phyloP scores from a whole-genome alignment of 2,113 vertebrate genomes.

The Parus major region DNA sequence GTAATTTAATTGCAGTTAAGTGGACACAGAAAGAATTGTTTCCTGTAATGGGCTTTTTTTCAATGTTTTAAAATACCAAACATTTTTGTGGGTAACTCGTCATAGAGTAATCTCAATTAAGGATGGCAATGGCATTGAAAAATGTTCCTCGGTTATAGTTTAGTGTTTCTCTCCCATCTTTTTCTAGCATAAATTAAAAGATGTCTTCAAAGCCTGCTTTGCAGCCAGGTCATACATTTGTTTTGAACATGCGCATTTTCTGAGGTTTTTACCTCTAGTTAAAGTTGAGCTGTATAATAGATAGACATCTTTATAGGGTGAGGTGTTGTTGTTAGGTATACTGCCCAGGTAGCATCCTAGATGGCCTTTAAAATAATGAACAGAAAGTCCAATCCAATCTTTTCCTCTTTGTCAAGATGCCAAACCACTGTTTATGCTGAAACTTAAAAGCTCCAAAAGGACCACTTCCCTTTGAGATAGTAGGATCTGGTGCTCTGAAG shows the following conservation, averaged over 20 bases:
- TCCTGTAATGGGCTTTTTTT: not conserved
- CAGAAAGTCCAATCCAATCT: not conserved
- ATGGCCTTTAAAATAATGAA: slow-evolving; percentile 9
- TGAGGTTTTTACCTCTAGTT: not conserved
- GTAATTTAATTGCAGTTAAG: slow-evolving; percentile 54
- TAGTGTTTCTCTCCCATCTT: not conserved
- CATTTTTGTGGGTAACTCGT: not conserved
- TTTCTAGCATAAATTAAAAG: slow-evolving; percentile 3
- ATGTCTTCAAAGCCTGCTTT: not conserved
- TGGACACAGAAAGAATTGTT: not conserved
- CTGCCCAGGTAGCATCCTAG: not conserved
- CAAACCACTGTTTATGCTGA: not conserved
- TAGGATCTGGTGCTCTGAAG: not conserved
- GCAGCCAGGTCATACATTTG: not conserved
- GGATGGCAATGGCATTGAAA: not conserved
- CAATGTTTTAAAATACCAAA: not conserved
- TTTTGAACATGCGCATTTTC: not conserved
- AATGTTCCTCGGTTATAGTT: not conserved
- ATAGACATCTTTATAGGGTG: not conserved
- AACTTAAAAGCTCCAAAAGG: not conserved
- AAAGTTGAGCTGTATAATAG: not conserved
- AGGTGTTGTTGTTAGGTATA: not conserved
- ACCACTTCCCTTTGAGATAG: not conserved
- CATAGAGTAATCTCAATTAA: not conserved
- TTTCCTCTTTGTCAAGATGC: not conserved